Evolutionary conservation across 2,113 vertebrate genomes (phyloP), one percentile per base, ranked within the genome.

Genomic region (Brienomyrus longianalis): DNA sequence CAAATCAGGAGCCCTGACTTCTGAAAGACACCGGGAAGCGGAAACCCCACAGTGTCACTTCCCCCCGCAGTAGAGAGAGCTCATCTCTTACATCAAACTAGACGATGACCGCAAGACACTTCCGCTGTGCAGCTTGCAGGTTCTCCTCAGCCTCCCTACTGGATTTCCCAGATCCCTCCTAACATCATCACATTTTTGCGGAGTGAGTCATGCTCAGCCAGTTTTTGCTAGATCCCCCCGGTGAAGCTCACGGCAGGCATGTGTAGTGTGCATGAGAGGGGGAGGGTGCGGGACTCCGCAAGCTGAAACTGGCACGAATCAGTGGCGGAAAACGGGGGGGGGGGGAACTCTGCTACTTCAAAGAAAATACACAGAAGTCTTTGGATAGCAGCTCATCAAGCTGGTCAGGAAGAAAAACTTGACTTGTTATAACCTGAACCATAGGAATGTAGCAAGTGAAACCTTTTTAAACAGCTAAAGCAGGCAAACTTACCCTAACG

Each of bases 351-450:
- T 8, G 35, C 31, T 11, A 5, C 17, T 62, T 88, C 35, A 15
- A 45, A 56, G 51, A 47, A 83, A 35, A 43, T 62, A 50, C 62
- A 74, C 21, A 51, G 35, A 59, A 50, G 15, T 3, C 11, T 45
- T 84, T 74, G n/a, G 21, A 88, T n/a, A 74, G 48, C 23, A 74
- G 13, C 13, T 2, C 43, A 74, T 19, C 11, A 39, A 66, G 59
- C 10, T 15, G 35, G 0, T 50, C 9, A 2, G 39, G 54, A 74
- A 31, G 59, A n/a, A 19, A 48, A 87, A 45, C 51, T 31, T 43
- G 45, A 62, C 87, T 21, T 88, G 87, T 88, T 74, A 10, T 74
- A 70, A 88, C 87, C n/a, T 74, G 87, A 66, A 50, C 9, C 7
- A 9, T n/a, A 19, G 27, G 23, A 48, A 27, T 48, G 13, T 6